Conservation (phyloP, 1,140 invertebrate genomes). For the Panulirus ornatus region DNA sequence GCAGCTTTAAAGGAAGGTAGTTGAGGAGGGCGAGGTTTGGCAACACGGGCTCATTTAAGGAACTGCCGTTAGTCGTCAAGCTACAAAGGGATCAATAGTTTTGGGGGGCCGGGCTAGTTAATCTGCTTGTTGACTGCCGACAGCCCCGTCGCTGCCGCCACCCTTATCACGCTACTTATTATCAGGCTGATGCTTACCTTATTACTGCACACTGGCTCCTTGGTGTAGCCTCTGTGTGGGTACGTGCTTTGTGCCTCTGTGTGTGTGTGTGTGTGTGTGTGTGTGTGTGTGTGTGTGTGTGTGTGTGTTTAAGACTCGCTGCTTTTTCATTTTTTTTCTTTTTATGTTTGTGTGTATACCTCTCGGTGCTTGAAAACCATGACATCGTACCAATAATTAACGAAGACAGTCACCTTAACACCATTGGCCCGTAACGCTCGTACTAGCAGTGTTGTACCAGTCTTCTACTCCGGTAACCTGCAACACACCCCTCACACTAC, state of each 20-base stretch:
- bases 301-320: not conserved
- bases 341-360: too few species aligned
- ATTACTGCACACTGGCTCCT: not conserved
- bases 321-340: too few species aligned
- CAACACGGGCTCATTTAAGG: conserved; percentile 30
- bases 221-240: too few species aligned
- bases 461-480: too few species aligned
- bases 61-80: conserved; percentile 34
- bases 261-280: not conserved
- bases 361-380: too few species aligned
- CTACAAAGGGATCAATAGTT: conserved; percentile 48
- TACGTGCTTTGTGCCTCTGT: not conserved
- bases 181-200: not conserved
- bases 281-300: not conserved
- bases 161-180: not conserved
- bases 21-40: not conserved
- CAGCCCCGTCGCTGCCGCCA: not conserved
- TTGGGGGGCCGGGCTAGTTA: conserved; percentile 10
- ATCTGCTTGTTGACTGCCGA: conserved; percentile 36
- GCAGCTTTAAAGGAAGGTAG: not conserved
- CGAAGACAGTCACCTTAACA: too few species aligned
- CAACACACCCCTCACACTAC: too few species aligned
- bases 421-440: too few species aligned
- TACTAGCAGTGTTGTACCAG: too few species aligned
- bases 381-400: too few species aligned